Base-by-base conservation (phyloP, 2,888 invertebrate species). In the Heliconius sara region DNA sequence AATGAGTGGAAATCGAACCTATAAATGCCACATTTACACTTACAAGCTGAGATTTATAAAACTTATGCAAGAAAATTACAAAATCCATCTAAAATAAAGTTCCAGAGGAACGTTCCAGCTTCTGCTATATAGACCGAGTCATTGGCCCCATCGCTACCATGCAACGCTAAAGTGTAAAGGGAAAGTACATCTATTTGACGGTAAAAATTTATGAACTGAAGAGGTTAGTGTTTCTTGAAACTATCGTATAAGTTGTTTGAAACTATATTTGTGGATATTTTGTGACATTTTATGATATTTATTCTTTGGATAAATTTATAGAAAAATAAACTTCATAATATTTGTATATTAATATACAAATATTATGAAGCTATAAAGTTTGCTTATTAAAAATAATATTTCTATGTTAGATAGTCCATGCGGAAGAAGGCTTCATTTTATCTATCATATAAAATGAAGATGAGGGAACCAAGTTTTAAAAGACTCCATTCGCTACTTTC, bases 121-220 rank as follows among this genome's bases (percentile, higher is more conserved):
- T 67, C 57, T 81, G 77, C 79, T 68, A 74, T 79, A 71, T 79
- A 80, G 67, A 85, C 84, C 83, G 85, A 89, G 92, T 91, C 92
- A 89, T 86, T 89, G 92, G 85, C 87, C 92, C 89, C 92, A 91
- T 92, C 91, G 90, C 89, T 88, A 89, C 84, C 88, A 82, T 80
- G 82, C 81, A 76, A 80, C 78, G 81, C 74, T 79, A 79, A 80
- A 76, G 70, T 47, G 25, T 70, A 70, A 47, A 70, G 43, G 76
- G 80, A 80, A 81, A 81, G 78, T 83, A 78, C 81, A 78, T 81
- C 81, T 75, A 60, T 68, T 7, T 78, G 73, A 34, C 63, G 75
- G 70, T 65, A 66, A 66, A 72, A 80, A 60, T 77, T 70, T 68
- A 77, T 60, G 70, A 77, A 71, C 78, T 70, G 52, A 52, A 71